These are phyloP conservation scores for Synanceia verrucosa DNA, from an alignment of 2,797 vertebrate genomes.

Conservation along the genomic window DNA sequence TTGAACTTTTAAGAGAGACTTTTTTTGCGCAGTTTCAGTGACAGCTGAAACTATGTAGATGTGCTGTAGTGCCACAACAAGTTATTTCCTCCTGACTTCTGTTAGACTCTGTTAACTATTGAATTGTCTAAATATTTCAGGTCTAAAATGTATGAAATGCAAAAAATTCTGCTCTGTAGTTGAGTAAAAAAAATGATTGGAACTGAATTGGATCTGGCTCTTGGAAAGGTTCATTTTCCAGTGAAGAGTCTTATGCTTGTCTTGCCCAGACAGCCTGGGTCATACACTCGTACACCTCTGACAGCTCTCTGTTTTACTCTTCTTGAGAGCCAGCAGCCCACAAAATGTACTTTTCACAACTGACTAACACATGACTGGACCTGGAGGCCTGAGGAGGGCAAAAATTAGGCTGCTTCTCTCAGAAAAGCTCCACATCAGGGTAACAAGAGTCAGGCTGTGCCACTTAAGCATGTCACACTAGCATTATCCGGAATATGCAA, in stretches of 20 bases:
- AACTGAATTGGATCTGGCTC: not conserved
- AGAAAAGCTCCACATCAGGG: conserved; percentile 44
- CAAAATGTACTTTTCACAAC: conserved; percentile 45
- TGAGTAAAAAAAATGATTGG: not conserved
- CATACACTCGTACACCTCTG: conserved; percentile 4
- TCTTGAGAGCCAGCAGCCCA: conserved; percentile 38
- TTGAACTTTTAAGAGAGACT: conserved; percentile 14
- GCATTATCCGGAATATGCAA: conserved; percentile 9
- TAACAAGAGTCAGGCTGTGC: conserved; percentile 63
- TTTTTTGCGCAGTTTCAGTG: conserved; percentile 2
- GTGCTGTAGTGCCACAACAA: not conserved
- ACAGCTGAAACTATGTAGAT: not conserved
- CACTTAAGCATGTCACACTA: conserved; percentile 43
- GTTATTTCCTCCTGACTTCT: not conserved
- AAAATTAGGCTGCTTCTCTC: conserved; percentile 32
- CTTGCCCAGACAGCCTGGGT: conserved; percentile 51
- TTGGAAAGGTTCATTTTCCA: conserved; percentile 10
- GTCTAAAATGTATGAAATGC: not conserved
- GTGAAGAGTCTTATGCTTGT: conserved; percentile 18
- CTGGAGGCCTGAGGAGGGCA: conserved; percentile 26
- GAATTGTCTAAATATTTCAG: not conserved
- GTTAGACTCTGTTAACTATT: not conserved
- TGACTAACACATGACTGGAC: conserved; percentile 65
- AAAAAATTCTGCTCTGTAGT: not conserved
- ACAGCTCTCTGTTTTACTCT: conserved; percentile 20